These are phyloP conservation scores for Catharus minimus DNA, from an alignment of 2,113 vertebrate genomes.

Conservation along the genomic window DNA sequence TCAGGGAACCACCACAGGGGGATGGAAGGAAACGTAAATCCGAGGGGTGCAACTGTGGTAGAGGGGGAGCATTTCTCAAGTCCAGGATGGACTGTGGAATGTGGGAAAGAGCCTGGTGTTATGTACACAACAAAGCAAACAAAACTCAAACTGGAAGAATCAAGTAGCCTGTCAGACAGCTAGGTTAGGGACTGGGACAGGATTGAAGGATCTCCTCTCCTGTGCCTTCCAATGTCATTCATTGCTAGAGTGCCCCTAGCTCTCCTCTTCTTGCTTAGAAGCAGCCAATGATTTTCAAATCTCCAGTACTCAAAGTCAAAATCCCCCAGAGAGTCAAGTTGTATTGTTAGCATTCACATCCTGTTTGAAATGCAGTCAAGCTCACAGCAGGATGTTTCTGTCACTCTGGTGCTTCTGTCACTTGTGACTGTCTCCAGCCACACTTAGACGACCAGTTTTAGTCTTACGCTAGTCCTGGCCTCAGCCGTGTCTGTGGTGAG, in stretches of 20 bases:
- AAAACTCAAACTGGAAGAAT: not conserved
- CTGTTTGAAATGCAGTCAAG: not conserved
- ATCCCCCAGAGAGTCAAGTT: not conserved
- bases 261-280: not conserved
- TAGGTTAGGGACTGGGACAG: not conserved
- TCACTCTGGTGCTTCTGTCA: not conserved
- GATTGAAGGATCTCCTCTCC: not conserved
- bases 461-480: not conserved
- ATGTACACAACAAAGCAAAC: not conserved
- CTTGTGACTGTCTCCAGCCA: accelerated
- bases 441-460: not conserved
- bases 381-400: not conserved
- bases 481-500: accelerated
- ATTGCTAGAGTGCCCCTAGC: not conserved
- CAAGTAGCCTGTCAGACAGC: not conserved
- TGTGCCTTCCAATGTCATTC: not conserved
- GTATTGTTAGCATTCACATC: not conserved
- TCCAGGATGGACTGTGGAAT: not conserved
- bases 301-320: not conserved
- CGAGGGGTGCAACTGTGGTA: accelerated
- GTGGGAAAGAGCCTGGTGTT: not conserved
- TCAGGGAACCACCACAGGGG: not conserved
- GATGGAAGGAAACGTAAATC: not conserved
- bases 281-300: not conserved
- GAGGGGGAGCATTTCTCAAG: not conserved